Evolutionary conservation across 2,797 vertebrate species (phyloP).

Genomic region (Zenarchopterus dispar): DNA sequence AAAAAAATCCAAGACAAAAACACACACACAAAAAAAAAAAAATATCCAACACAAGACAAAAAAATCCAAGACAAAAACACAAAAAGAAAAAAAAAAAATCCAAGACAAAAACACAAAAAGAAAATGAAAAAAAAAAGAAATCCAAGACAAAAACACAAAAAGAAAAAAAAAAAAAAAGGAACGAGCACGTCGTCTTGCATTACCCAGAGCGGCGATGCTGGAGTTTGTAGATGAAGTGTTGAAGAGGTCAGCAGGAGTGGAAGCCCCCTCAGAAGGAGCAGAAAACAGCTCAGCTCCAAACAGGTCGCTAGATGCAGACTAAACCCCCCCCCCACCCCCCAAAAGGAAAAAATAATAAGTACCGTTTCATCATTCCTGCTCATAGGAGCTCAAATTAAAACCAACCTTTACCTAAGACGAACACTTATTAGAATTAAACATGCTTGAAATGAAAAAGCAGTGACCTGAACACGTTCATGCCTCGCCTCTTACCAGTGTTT

Average conservation of each 20-base stretch:
- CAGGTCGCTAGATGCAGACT: conserved; percentile 84
- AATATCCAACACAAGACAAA: too few relatives aligned
- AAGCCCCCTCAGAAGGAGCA: conserved; percentile 57
- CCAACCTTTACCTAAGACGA: not conserved
- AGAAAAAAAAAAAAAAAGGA: not conserved
- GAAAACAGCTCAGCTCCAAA: conserved; percentile 87
- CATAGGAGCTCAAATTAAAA: too few relatives aligned
- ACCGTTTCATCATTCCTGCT: too few relatives aligned
- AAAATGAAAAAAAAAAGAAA: not conserved
- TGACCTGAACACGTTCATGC: conserved; percentile 31
- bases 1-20: too few relatives aligned
- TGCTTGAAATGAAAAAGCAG: conserved; percentile 12
- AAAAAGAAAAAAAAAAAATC: not conserved
- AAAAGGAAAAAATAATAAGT: not conserved
- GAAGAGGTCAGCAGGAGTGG: conserved; percentile 82
- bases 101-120: too few relatives aligned
- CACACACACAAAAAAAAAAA: not conserved
- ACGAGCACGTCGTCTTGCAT: conserved; percentile 14
- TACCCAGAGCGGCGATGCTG: conserved; percentile 83
- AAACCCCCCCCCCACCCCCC: too few relatives aligned
- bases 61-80: not conserved
- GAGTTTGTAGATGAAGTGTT: conserved; percentile 65
- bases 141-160: too few relatives aligned
- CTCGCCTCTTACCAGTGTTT: conserved; percentile 71
- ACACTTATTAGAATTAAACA: not conserved